Base-by-base conservation (phyloP, 2,797 vertebrate species). In the Synaphobranchus kaupii region DNA sequence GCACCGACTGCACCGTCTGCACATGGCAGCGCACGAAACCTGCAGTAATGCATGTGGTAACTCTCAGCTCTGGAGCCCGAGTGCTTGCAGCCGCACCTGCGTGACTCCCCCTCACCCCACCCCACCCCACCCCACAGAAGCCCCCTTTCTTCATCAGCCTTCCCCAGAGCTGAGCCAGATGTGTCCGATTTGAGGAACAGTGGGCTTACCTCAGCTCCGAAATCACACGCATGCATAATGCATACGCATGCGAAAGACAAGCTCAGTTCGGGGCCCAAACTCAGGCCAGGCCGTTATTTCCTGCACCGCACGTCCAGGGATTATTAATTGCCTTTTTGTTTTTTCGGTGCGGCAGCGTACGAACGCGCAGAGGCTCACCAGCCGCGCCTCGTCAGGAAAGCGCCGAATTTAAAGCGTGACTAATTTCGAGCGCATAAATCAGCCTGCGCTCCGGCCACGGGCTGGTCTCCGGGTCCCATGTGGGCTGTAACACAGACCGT, bases 401-500 rank as follows among this genome's bases (percentile, higher is more conserved):
- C 91, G 13, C 91, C 91, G 91, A 92, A 94, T 93, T 94, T 90
- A 90, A 93, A 92, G 91, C 89, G 92, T 90, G 88, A 89, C 91
- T 94, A 90, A 94, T 93, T 92, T 93, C 86, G 93, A 90, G 89
- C 83, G 89, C 91, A 92, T 93, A 93, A 93, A 93, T 95, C 91
- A 93, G 88, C 90, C 91, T n/a, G 90, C 90, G 85, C 68, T 91
- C 86, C 87, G 86, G 71, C 76, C 87, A 87, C 87, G 90, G 88
- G 90, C 86, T 86, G 92, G 92, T 91, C 93, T 92, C 86, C 73
- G 87, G 90, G 89, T 91, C 92, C 92, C 92, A 94, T 13, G 91
- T 92, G 93, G 91, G 91, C 92, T 91, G 88, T 88, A 93, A 93
- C 47, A 78, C 92, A 88, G 88, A 95, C 94, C 94, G 94, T 95